Percentiles rank a stretch among this genome's conserved stretches.
Conservation (phyloP, 2,888 invertebrate genomes). For the Ashinkailepas kermadecensis region DNA sequence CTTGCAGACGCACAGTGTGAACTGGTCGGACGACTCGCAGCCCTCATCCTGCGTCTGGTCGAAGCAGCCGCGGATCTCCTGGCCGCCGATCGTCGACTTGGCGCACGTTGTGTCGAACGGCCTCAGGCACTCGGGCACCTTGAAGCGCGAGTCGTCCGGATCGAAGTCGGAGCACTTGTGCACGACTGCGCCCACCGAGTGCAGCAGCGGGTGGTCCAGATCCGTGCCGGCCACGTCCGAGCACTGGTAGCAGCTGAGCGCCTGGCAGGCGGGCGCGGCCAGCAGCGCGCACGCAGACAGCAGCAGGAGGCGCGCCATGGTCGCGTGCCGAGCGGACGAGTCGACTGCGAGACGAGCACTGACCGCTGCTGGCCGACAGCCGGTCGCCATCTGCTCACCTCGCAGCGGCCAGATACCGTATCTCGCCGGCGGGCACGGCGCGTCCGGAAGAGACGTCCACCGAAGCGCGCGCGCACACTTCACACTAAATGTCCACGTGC, state of each 20-base stretch:
- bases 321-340: background rate
- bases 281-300: background rate
- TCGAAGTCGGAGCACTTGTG: background rate
- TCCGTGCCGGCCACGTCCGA: background rate
- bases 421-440: too few species aligned
- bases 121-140: background rate
- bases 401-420: too few species aligned
- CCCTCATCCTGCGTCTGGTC: background rate
- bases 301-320: slow-evolving; percentile 1
- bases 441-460: too few species aligned
- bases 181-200: background rate
- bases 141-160: background rate
- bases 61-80: background rate
- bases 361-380: too few species aligned
- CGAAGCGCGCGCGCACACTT: too few species aligned
- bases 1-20: background rate
- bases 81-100: background rate
- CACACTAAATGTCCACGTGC: too few species aligned
- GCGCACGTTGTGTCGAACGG: background rate
- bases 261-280: background rate
- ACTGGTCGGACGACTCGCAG: background rate
- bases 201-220: background rate
- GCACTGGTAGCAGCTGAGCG: background rate
- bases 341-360: too few species aligned
- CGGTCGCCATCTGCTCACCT: too few species aligned